phyloP scores from a whole-genome alignment of 2,113 vertebrate genomes.

The Aspidoscelis tigris region DNA sequence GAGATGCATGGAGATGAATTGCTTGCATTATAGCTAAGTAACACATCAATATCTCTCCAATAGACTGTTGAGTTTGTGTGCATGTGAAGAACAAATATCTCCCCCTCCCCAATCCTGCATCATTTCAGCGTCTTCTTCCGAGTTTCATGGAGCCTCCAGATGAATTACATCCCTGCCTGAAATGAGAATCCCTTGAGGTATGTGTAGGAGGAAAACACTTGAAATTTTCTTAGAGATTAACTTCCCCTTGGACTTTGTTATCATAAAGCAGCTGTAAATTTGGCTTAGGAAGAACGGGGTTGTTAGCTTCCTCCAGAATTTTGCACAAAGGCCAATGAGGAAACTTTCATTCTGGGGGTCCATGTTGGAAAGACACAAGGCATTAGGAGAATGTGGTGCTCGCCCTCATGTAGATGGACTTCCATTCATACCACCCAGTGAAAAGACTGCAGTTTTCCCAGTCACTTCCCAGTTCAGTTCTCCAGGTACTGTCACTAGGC shows the following conservation, averaged over 20 bases:
- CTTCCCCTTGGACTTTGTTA: conserved; percentile 37
- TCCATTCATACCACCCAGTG: too few relatives aligned
- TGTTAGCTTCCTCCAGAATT: conserved; percentile 33
- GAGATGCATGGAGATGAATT: background rate
- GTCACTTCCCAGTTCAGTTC: too few relatives aligned
- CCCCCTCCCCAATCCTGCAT: background rate
- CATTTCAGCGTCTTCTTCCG: background rate
- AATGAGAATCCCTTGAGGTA: background rate
- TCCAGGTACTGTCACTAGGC: too few relatives aligned
- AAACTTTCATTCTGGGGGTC: conserved; percentile 26
- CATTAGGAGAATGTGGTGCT: too few relatives aligned
- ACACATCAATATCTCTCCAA: background rate
- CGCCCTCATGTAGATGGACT: too few relatives aligned
- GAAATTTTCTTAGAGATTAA: conserved; percentile 10
- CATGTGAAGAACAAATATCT: background rate
- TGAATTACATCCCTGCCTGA: conserved; percentile 27
- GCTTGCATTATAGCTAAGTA: background rate
- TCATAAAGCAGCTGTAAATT: conserved; percentile 37
- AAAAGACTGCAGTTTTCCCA: too few relatives aligned
- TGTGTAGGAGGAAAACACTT: background rate
- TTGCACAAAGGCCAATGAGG: conserved; percentile 35
- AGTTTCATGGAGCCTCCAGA: conserved; percentile 33
- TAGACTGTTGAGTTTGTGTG: too few relatives aligned
- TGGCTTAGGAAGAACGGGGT: conserved; percentile 45
- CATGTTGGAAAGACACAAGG: background rate